These are phyloP conservation scores for Trigoniulus corallinus DNA, from an alignment of 1,140 invertebrate species.

Conservation along the genomic window DNA sequence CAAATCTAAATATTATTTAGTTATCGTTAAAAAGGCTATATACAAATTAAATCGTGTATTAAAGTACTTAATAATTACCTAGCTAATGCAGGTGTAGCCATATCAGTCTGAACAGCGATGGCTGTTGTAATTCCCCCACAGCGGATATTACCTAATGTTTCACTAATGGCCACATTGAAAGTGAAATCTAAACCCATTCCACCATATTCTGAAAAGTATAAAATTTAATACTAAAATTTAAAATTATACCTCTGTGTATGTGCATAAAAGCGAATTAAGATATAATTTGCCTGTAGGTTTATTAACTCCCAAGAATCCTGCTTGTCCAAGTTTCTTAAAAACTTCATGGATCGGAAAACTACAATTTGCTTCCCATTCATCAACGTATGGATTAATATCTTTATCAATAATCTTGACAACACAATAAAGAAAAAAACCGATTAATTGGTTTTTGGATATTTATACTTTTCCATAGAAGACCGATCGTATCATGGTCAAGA, in stretches of 20 bases:
- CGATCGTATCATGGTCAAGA: no score
- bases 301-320: slow-evolving; percentile 37
- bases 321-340: slow-evolving; percentile 37
- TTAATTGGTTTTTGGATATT: no score
- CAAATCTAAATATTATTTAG: slow-evolving; percentile 26
- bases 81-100: slow-evolving; percentile 34
- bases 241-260: no score
- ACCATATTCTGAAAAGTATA: slow-evolving; percentile 32
- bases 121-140: slow-evolving; percentile 38
- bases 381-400: slow-evolving; percentile 41
- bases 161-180: slow-evolving; percentile 35
- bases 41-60: background rate
- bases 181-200: slow-evolving; percentile 39
- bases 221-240: background rate
- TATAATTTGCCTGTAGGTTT: slow-evolving; percentile 25
- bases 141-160: slow-evolving; percentile 35
- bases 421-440: background rate
- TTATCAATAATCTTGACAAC: slow-evolving; percentile 32
- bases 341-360: slow-evolving; percentile 35
- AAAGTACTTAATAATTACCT: no score
- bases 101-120: slow-evolving; percentile 38
- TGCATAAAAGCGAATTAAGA: no score
- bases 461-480: no score
- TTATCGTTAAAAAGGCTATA: background rate
- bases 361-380: slow-evolving; percentile 35